These are phyloP conservation scores for Eumerus sabulonum DNA, from an alignment of 2,888 invertebrate species.

Conservation along the genomic window DNA sequence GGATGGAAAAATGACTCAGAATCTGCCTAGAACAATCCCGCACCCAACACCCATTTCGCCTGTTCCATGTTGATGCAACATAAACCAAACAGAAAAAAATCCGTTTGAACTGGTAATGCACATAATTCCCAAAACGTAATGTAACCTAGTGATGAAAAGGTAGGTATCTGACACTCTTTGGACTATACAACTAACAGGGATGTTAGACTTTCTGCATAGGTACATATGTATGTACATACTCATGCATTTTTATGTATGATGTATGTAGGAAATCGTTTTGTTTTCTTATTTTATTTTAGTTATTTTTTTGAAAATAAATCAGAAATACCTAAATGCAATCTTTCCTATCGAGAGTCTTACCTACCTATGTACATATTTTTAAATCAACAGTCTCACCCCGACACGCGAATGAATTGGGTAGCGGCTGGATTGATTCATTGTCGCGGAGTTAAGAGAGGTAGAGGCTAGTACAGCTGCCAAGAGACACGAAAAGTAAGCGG, in stretches of 20 bases:
- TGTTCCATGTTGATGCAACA: slow-evolving; percentile 13
- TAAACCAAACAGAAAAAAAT: slow-evolving; percentile 18
- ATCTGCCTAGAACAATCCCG: not conserved
- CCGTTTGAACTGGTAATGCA: slow-evolving; percentile 17
- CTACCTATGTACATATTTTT: slow-evolving; percentile 14
- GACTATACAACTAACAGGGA: not conserved
- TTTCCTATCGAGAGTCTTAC: not conserved
- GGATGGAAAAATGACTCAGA: slow-evolving; percentile 17
- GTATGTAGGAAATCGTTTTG: too few relatives aligned
- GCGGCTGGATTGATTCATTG: not conserved
- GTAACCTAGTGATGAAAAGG: slow-evolving; percentile 38
- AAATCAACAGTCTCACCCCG: slow-evolving; percentile 31
- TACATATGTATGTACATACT: too few relatives aligned
- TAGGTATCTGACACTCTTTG: not conserved
- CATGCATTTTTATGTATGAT: too few relatives aligned
- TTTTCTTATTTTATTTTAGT: too few relatives aligned
- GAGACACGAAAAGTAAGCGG: slow-evolving; percentile 20
- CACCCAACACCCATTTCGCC: not conserved
- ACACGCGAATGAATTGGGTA: not conserved
- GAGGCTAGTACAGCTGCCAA: not conserved
- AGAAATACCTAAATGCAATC: too few relatives aligned
- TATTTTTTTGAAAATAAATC: too few relatives aligned
- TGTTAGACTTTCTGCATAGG: slow-evolving; percentile 11
- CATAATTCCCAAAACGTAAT: slow-evolving; percentile 14
- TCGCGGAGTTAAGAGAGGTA: too few relatives aligned